Evolutionary conservation across 2,888 invertebrate species (phyloP).

Genomic region (Liodrosophila aerea): DNA sequence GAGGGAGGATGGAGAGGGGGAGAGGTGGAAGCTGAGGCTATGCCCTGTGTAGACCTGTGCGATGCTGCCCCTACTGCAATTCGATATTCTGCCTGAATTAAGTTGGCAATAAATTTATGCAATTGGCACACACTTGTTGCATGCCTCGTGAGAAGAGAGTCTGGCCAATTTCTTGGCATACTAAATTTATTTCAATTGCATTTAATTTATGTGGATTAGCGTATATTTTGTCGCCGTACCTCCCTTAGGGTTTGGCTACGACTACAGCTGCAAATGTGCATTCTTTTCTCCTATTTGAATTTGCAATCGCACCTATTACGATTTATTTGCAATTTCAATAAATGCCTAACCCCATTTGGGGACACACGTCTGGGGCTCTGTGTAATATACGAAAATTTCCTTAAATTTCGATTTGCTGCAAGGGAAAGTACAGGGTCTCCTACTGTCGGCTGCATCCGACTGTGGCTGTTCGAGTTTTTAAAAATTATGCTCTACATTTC

Average conservation of each 20-base stretch:
- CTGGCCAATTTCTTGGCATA: constrained; percentile 59
- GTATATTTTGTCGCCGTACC: constrained; percentile 32
- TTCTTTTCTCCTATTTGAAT: constrained; percentile 41
- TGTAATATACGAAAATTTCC: no score
- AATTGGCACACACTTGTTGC: constrained; percentile 72
- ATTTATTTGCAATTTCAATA: constrained; percentile 67
- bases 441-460: no score
- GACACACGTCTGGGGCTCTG: constrained; percentile 33
- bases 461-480: no score
- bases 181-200: constrained; percentile 74
- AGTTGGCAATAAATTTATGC: constrained; percentile 75
- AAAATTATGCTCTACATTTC: no score
- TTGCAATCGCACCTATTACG: constrained; percentile 55
- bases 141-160: constrained; percentile 37
- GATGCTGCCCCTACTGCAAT: constrained; percentile 7
- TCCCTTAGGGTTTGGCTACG: constrained; percentile 4
- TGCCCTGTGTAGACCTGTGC: constrained; percentile 16
- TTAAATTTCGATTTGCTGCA: no score
- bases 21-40: constrained; percentile 1
- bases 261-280: constrained; percentile 4
- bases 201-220: constrained; percentile 72
- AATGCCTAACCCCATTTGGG: constrained; percentile 44
- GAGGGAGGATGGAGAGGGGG: neutral
- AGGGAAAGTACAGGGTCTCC: no score
- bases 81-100: constrained; percentile 35